These are phyloP conservation scores for Aquatica leii DNA, from an alignment of 2,888 invertebrate genomes.

Conservation along the genomic window DNA sequence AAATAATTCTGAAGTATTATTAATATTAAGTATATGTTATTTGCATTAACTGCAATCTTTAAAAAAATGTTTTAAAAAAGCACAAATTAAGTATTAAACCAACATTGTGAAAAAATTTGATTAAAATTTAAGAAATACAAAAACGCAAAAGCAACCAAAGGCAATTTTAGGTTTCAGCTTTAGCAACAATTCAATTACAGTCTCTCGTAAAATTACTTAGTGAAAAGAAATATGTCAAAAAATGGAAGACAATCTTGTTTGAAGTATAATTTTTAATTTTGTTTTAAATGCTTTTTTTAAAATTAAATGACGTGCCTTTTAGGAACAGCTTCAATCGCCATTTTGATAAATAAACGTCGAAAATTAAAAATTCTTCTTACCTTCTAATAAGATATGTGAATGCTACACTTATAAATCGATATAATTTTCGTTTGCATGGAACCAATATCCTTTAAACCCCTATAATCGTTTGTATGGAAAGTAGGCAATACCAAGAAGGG, in stretches of 20 bases:
- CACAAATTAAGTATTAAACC: constrained; percentile 5
- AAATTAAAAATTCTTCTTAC: too few relatives aligned
- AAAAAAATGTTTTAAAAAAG: too few relatives aligned
- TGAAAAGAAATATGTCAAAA: constrained; percentile 9
- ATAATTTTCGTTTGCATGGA: constrained; percentile 37
- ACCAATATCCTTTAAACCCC: constrained; percentile 39
- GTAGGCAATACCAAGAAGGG: constrained; percentile 39
- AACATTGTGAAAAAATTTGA: constrained; percentile 21
- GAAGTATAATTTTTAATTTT: too few relatives aligned
- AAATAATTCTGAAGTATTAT: too few relatives aligned
- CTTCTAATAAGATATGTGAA: constrained; percentile 15
- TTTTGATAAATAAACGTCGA: too few relatives aligned
- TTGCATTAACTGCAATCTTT: too few relatives aligned
- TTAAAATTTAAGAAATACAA: constrained; percentile 19
- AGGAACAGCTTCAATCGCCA: too few relatives aligned
- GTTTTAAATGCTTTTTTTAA: too few relatives aligned
- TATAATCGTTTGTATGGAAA: constrained; percentile 44
- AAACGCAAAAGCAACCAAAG: constrained; percentile 28
- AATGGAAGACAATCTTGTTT: constrained; percentile 15
- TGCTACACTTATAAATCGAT: constrained; percentile 32
- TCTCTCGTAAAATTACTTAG: constrained; percentile 16
- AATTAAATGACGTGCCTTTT: too few relatives aligned
- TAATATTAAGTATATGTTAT: too few relatives aligned
- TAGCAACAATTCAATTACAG: constrained; percentile 20
- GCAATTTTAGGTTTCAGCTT: constrained; percentile 22